A percentile compares a stretch with the other conserved stretches of the same genome.
These are phyloP conservation scores for Homarus gammarus DNA, from an alignment of 2,888 invertebrate genomes.

Conservation along the genomic window DNA sequence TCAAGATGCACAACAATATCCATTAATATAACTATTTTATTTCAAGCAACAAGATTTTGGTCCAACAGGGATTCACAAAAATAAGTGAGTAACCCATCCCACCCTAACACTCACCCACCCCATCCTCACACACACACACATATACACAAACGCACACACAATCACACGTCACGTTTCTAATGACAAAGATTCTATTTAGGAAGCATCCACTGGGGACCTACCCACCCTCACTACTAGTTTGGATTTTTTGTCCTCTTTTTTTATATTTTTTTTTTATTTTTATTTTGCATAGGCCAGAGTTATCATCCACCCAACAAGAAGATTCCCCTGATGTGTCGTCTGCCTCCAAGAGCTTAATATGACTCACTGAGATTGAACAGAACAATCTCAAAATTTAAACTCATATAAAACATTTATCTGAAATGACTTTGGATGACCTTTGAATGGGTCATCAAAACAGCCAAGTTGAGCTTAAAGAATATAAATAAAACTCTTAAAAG, in stretches of 20 bases:
- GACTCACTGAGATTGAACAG: constrained; percentile 38
- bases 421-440: constrained; percentile 60
- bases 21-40: constrained; percentile 36
- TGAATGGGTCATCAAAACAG: constrained; percentile 47
- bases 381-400: constrained; percentile 50
- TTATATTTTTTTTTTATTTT: constrained; percentile 34
- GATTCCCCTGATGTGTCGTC: constrained; percentile 43
- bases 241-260: constrained; percentile 20
- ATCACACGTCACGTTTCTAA: constrained; percentile 37
- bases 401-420: constrained; percentile 48
- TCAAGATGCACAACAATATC: constrained; percentile 56
- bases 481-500: constrained; percentile 66
- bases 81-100: constrained; percentile 46
- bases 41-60: constrained; percentile 52
- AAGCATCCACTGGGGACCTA: constrained; percentile 53
- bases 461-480: constrained; percentile 68
- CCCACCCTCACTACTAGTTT: constrained; percentile 34
- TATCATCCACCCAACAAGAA: constrained; percentile 54
- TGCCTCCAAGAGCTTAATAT: constrained; percentile 49
- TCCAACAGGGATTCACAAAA: constrained; percentile 50
- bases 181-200: constrained; percentile 45
- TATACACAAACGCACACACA: constrained; percentile 46
- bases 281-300: constrained; percentile 53
- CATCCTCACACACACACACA: not conserved
- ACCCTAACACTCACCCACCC: constrained; percentile 15